These are phyloP conservation scores for Malthinus seriepunctatus DNA, from an alignment of 2,888 invertebrate species.

Conservation along the genomic window DNA sequence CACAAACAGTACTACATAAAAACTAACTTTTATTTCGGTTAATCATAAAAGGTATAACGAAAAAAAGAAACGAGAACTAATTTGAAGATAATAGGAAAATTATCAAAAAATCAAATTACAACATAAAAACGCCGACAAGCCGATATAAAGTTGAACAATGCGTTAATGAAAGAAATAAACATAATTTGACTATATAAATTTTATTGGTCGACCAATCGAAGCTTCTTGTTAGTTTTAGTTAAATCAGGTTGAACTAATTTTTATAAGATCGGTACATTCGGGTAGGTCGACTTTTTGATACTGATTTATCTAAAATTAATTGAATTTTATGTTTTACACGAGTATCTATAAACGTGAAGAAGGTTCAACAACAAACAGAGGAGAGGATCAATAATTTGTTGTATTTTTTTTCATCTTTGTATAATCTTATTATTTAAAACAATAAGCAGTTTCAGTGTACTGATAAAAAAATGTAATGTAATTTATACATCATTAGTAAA, in stretches of 20 bases:
- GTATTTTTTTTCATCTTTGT: no score
- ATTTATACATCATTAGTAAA: constrained; percentile 38
- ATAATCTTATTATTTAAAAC: not conserved
- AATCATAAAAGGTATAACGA: constrained; percentile 3
- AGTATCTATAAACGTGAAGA: no score
- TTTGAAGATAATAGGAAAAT: constrained; percentile 28
- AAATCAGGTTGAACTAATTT: constrained; percentile 28
- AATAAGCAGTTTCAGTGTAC: not conserved
- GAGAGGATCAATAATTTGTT: no score
- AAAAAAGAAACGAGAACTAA: constrained; percentile 23
- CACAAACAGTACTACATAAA: no score
- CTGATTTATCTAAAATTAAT: constrained; percentile 9
- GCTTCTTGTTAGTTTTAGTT: constrained; percentile 24
- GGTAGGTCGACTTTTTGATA: constrained; percentile 9
- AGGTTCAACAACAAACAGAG: no score
- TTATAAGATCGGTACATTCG: constrained; percentile 5
- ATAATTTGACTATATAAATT: not conserved
- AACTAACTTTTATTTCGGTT: no score
- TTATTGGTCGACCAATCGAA: constrained; percentile 7
- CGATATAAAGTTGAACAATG: constrained; percentile 8
- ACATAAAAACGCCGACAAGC: constrained; percentile 20
- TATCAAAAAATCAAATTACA: constrained; percentile 29
- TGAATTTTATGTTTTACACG: constrained; percentile 1
- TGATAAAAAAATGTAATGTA: constrained; percentile 7
- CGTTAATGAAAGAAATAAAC: not conserved